A percentile compares a stretch with the other conserved stretches of the same genome.
phyloP scores from a whole-genome alignment of 2,113 vertebrate genomes.

The Oryzias celebensis region DNA sequence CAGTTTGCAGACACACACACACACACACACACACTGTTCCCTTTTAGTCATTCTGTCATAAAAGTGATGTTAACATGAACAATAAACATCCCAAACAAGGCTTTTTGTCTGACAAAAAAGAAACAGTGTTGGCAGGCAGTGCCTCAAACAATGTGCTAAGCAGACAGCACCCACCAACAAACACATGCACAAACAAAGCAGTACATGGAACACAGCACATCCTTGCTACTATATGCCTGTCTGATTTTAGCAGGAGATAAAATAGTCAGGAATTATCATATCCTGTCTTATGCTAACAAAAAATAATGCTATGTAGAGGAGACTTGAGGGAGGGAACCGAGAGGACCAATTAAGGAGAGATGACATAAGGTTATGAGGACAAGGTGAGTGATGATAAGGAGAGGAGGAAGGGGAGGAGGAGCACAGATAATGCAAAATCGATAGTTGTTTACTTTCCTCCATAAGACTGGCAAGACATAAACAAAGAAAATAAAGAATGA shows the following conservation, averaged over 20 bases:
- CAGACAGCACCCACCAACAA: constrained; percentile 28
- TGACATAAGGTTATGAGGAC: constrained; percentile 39
- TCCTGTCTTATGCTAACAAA: constrained; percentile 55
- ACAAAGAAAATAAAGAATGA: constrained; percentile 1
- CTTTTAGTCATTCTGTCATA: constrained; percentile 66
- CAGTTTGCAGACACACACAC: constrained; percentile 9
- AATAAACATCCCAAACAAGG: constrained; percentile 64
- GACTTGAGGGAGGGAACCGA: constrained; percentile 12
- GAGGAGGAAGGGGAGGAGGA: constrained; percentile 1
- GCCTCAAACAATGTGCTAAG: constrained; percentile 50
- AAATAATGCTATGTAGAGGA: constrained; percentile 30
- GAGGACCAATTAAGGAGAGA: constrained; percentile 45
- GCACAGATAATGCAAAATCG: constrained; percentile 22
- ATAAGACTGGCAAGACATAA: neutral
- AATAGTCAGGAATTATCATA: constrained; percentile 55
- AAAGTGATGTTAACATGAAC: constrained; percentile 65
- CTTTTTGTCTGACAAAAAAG: constrained; percentile 56
- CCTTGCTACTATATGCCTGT: constrained; percentile 17
- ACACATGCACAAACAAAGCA: constrained; percentile 16
- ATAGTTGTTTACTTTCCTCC: constrained; percentile 38
- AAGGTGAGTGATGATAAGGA: constrained; percentile 14
- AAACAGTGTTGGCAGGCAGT: constrained; percentile 54
- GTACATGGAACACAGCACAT: constrained; percentile 35
- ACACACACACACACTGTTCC: constrained; percentile 25
- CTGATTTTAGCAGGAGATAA: constrained; percentile 55